A percentile compares a stretch with the other conserved stretches of the same genome.
Evolutionary conservation across 64 coral and sea anemone genomes (phyloP).

Genomic region (Montipora capricornis): DNA sequence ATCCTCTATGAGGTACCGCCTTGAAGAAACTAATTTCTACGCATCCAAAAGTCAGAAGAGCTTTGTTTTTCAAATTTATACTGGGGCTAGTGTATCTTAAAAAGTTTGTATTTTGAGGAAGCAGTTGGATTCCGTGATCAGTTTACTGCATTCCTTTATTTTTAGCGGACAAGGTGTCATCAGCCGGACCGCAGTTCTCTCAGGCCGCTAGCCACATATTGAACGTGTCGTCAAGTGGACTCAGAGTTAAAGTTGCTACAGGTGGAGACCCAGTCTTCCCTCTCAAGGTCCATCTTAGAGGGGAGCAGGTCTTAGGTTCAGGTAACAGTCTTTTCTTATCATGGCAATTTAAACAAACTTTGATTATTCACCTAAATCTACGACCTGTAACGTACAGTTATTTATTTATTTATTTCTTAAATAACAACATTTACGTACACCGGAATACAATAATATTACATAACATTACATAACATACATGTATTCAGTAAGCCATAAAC

Average conservation of each 20-base stretch:
- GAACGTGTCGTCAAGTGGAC: constrained; percentile 72
- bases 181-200: constrained; percentile 78
- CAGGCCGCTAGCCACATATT: constrained; percentile 83
- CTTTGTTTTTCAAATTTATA: too few species aligned
- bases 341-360: neutral
- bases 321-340: constrained; percentile 40
- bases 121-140: too few species aligned
- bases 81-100: too few species aligned
- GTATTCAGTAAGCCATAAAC: too few species aligned
- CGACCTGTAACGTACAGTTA: too few species aligned
- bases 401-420: too few species aligned
- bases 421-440: too few species aligned
- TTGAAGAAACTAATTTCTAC: too few species aligned
- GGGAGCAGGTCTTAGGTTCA: constrained; percentile 97
- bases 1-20: neutral
- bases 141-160: neutral
- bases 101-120: neutral
- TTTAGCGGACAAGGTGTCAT: constrained; percentile 72
- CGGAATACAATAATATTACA: too few species aligned
- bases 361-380: too few species aligned
- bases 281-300: constrained; percentile 81
- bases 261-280: constrained; percentile 97
- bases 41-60: too few species aligned
- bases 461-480: too few species aligned
- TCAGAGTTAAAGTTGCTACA: constrained; percentile 96